These are phyloP conservation scores for Drosophila antonietae DNA, from an alignment of 2,888 invertebrate genomes.

Conservation along the genomic window DNA sequence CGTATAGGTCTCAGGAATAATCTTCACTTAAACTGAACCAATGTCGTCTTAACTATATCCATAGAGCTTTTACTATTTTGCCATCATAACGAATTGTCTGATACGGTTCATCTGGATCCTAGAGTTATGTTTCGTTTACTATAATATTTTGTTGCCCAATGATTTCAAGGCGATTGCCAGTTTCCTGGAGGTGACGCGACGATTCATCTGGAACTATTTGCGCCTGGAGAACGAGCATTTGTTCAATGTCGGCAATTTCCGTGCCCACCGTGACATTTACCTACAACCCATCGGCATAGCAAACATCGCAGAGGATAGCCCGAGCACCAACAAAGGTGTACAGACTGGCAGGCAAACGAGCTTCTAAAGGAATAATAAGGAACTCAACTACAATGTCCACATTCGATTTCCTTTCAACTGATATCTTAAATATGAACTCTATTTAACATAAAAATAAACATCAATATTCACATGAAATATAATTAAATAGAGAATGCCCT, in stretches of 20 bases:
- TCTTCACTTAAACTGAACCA: not conserved
- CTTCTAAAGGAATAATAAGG: not conserved
- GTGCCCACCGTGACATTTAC: constrained; percentile 97
- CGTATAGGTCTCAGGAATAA: not conserved
- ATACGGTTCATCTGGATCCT: constrained; percentile 96
- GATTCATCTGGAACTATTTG: constrained; percentile 99
- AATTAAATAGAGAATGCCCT: too few relatives aligned
- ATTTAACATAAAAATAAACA: not conserved
- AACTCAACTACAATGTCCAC: not conserved
- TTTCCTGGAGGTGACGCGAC: constrained; percentile 92
- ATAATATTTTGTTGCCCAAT: constrained; percentile 89
- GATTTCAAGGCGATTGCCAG: constrained; percentile 91
- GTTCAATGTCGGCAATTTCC: constrained; percentile 98
- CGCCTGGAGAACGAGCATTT: constrained; percentile 99
- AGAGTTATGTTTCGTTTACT: constrained; percentile 91
- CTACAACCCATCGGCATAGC: constrained; percentile 83
- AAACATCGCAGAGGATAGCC: not conserved
- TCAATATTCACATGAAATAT: not conserved
- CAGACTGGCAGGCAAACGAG: not conserved
- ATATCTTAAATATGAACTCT: not conserved
- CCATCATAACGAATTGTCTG: constrained; percentile 95
- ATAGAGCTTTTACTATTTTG: constrained; percentile 91
- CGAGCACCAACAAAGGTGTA: not conserved
- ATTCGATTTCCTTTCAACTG: not conserved
- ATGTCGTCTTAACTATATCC: not conserved